Base-by-base conservation (phyloP, 2,797 vertebrate species). In the Iguana delicatissima region DNA sequence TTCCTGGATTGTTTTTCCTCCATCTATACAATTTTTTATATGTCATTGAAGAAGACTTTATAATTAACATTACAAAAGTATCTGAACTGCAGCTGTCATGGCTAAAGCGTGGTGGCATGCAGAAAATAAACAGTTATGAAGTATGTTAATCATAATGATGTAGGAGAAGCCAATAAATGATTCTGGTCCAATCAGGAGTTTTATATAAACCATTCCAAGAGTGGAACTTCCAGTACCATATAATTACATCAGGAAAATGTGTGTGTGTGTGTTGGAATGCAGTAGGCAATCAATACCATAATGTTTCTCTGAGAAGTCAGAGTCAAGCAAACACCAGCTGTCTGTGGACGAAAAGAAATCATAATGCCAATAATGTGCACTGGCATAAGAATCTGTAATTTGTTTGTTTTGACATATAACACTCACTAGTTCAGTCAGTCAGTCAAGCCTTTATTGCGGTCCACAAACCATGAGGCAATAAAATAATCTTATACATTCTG, bases 1-100 rank as follows among this genome's bases (percentile, higher is more conserved):
- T 85, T 79, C 26, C 38, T 76, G 35, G 38, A 9, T 76, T 52
- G 35, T 38, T 76, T 62, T 62, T 24, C 42, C 20, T 2, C 74
- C 52, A 6, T 2, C 14, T n/a, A 5, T 50, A 13, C 86, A 64
- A 24, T 74, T 84, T 69, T 84, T 24, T 89, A 50, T 59, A 76
- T 76, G 69, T 59, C 84, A 14, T 46, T 84, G 62, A n/a, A 69
- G 74, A 89, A 72, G 20, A 22, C 77, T 80, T 90, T 74, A 82
- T 86, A 90, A 90, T 90, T 90, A 90, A 86, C 77, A 20, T 8
- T 59, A 90, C 84, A 81, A 82, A 86, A 90, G 86, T 90, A 90
- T 89, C 89, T 81, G 84, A 86, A 81, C 77, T 22, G n/a, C 89
- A 90, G 89, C 89, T 90, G 89, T 86, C 89, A 59, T 69, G 79